Conservation (phyloP, 64 coral and sea anemone genomes). For the Platygyra sinensis region DNA sequence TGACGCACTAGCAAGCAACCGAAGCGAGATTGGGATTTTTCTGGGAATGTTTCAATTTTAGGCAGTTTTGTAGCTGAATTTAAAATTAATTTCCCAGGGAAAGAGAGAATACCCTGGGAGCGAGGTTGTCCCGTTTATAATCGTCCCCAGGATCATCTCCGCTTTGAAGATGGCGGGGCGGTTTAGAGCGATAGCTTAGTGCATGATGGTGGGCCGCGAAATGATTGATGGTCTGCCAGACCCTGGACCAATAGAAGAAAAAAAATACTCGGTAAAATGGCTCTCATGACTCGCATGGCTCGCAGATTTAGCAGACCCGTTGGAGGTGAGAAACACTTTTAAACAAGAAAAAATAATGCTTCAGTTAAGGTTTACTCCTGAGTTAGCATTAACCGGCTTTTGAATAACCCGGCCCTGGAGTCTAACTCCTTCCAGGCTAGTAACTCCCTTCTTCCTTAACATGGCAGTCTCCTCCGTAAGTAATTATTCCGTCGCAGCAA, state of each 20-base stretch:
- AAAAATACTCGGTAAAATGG: not conserved
- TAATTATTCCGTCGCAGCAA: no score
- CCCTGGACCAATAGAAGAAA: not conserved
- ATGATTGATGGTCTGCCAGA: not conserved
- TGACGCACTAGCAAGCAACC: slow-evolving; percentile 3
- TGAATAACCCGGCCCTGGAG: no score
- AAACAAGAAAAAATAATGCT: no score
- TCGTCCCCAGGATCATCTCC: slow-evolving; percentile 14
- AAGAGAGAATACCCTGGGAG: slow-evolving; percentile 43
- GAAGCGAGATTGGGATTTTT: slow-evolving; percentile 19
- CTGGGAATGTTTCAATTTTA: not conserved
- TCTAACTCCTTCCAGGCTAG: no score
- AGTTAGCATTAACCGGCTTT: no score
- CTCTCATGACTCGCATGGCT: not conserved
- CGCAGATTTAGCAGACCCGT: no score
- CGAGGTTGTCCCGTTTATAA: slow-evolving; percentile 34
- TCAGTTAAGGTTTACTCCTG: no score
- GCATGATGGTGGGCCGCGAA: not conserved
- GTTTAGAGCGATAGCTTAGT: not conserved
- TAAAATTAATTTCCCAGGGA: not conserved
- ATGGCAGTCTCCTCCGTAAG: no score
- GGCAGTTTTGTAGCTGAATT: not conserved
- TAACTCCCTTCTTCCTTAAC: no score
- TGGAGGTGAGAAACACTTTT: no score
- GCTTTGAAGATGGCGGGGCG: not conserved